Evolutionary conservation across 2,888 invertebrate species (phyloP).

Genomic region (Esperia sulphurella): DNA sequence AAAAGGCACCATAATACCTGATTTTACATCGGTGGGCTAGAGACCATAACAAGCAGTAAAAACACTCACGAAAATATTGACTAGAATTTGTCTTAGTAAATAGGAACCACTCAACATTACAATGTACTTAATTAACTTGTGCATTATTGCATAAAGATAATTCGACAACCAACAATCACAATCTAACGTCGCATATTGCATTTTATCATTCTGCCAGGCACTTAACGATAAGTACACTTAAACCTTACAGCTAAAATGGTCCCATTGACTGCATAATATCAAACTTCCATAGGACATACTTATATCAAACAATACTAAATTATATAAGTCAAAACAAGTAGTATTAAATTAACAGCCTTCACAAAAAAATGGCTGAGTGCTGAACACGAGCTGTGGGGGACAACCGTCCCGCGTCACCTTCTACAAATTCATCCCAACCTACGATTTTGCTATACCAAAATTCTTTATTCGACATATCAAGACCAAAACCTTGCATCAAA

Average conservation of each 20-base stretch:
- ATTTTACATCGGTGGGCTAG: slow-evolving; percentile 11
- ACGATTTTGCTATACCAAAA: too few relatives aligned
- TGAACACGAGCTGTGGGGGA: too few relatives aligned
- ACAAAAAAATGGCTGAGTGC: too few relatives aligned
- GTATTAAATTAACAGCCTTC: too few relatives aligned
- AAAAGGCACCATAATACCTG: slow-evolving; percentile 39
- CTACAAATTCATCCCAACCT: too few relatives aligned
- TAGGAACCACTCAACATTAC: slow-evolving; percentile 15
- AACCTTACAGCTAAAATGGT: slow-evolving; percentile 26
- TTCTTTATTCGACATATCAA: too few relatives aligned
- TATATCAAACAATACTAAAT: not conserved
- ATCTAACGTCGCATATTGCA: slow-evolving; percentile 12
- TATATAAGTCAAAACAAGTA: not conserved
- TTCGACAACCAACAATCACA: slow-evolving; percentile 36
- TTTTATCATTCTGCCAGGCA: slow-evolving; percentile 29
- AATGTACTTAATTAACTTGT: slow-evolving; percentile 1
- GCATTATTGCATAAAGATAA: not conserved
- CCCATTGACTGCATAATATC: slow-evolving; percentile 21
- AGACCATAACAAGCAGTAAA: slow-evolving; percentile 1
- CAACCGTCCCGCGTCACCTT: too few relatives aligned
- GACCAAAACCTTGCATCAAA: too few relatives aligned
- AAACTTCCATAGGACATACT: slow-evolving; percentile 6
- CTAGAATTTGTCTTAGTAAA: slow-evolving; percentile 34
- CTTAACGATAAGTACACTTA: slow-evolving; percentile 29
- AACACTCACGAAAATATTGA: slow-evolving; percentile 37